Base-by-base conservation (phyloP, 2,113 vertebrate genomes). In the Oryzias curvinotus region DNA sequence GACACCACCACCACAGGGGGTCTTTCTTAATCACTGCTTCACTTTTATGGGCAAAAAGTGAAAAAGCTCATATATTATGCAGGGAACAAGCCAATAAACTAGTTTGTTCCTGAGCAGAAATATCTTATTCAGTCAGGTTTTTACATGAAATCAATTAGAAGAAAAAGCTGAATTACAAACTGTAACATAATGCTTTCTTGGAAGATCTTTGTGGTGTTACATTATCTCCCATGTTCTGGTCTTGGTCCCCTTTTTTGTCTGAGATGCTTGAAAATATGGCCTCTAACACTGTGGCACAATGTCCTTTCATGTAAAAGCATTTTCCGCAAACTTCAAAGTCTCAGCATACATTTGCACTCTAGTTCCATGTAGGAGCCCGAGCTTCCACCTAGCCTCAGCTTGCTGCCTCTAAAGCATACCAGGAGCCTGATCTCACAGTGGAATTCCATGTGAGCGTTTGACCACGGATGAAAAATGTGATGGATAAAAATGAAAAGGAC, bases 201-300 rank as follows among this genome's bases (percentile, higher is more conserved):
- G n/a, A 8, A 10, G 10, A 36, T 36, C 3, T 12, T 36, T 12
- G 8, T 36, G 36, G 8, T 36, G 36, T 36, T 36, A 1, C 7
- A 36, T 36, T 36, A 36, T 12, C n/a, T 56, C 1, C 5, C 25
- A 28, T 57, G 7, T 62, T 28, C 2, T 10, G 42, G 3, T 49
- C n/a, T 15, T 46, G 3, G 21, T 14, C 26, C 10, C 36, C 7
- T 17, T 21, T 47, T 3, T 48, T 42, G 16, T 42, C 53, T 78
- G 72, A 73, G 66, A 83, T 68, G 60, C 45, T 8, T 47, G 64
- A 77, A 51, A 75, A 66, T 52, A 50, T 43, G 49, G 45, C 25
- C 23, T 12, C 48, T 14, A 12, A 59, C 15, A 47, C 6, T 14
- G 18, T 3, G 51, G 21, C 14, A 15, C 17, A 36, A 36, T 36